Base-by-base conservation (phyloP, 2,797 vertebrate genomes). In the Apogon hyalosoma region DNA sequence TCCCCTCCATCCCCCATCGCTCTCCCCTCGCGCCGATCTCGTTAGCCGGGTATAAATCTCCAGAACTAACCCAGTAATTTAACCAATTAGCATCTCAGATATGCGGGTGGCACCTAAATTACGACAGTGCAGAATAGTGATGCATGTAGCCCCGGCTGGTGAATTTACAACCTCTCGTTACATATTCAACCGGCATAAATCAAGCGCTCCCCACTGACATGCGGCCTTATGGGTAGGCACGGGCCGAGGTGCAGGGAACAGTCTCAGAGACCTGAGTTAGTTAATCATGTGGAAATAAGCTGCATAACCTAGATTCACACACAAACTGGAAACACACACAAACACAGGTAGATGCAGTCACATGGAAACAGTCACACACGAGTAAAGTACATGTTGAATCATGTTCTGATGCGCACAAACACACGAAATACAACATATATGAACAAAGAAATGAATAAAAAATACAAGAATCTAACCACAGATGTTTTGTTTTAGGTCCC, bases 101-200 rank as follows among this genome's bases (percentile, higher is more conserved):
- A 86, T 81, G 91, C 94, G 94, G 87, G 87, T 61, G 93, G 84
- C 90, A 90, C 94, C 93, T 91, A 92, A 90, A 93, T 94, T 95
- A 93, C 86, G 88, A 93, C 90, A 90, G 92, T 93, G 77, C 75
- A 69, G 87, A 82, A 87, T 84, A 67, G 87, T 78, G 83, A 84
- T 84, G 88, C 82, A 82, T 82, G 72, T 78, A 72, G 95, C 94
- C 81, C 55, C 47, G 82, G 77, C 77, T 75, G 92, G 92, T 91
- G 94, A 94, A 98, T 96, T 97, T 96, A 97, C 95, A 93, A 95
- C 95, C 92, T 90, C 94, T 82, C 80, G 95, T 97, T 96, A 96
- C 94, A 96, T 97, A 96, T 96, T 96, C 95, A 95, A 92, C 93
- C 42, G 90, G 84, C 82, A 90, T 92, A 92, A 91, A 92, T 92